Conservation (phyloP, 2,888 invertebrate genomes). For the Alsophila aescularia region DNA sequence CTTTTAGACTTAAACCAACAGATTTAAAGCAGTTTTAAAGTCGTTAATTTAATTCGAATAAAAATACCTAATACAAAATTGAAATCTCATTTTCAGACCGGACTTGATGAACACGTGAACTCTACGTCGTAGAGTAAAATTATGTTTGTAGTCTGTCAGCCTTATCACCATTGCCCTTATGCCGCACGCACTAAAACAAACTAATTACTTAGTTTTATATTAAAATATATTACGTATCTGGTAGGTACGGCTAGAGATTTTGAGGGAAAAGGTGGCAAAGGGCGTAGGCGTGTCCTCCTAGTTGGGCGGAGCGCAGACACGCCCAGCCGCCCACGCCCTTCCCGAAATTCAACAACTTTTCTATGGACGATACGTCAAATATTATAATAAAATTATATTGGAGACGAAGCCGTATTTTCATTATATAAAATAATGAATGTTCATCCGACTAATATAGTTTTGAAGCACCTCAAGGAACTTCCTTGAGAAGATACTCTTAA, state of each 20-base stretch:
- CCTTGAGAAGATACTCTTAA: too few relatives aligned
- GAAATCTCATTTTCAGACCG: too few relatives aligned
- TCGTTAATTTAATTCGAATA: too few relatives aligned
- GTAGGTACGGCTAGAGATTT: conserved; percentile 66
- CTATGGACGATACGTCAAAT: conserved; percentile 51
- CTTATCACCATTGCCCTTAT: not conserved
- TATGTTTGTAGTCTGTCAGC: not conserved
- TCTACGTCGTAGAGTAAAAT: not conserved
- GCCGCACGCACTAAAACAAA: conserved; percentile 2
- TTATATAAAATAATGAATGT: not conserved
- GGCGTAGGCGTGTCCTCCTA: conserved; percentile 76
- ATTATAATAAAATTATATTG: conserved; percentile 19
- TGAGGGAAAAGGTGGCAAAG: conserved; percentile 76
- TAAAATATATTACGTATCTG: conserved; percentile 56
- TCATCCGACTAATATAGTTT: not conserved
- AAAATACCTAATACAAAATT: too few relatives aligned
- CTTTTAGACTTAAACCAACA: too few relatives aligned
- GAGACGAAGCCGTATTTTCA: not conserved
- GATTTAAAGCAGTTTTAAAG: too few relatives aligned
- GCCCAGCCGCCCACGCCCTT: conserved; percentile 76
- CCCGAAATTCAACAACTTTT: conserved; percentile 64
- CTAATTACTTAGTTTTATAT: conserved; percentile 20
- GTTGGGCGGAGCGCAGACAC: conserved; percentile 79
- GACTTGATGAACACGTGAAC: not conserved
- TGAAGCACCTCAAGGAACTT: not conserved